These are phyloP conservation scores for Ceratina calcarata DNA, from an alignment of 1,140 invertebrate species.

Conservation along the genomic window DNA sequence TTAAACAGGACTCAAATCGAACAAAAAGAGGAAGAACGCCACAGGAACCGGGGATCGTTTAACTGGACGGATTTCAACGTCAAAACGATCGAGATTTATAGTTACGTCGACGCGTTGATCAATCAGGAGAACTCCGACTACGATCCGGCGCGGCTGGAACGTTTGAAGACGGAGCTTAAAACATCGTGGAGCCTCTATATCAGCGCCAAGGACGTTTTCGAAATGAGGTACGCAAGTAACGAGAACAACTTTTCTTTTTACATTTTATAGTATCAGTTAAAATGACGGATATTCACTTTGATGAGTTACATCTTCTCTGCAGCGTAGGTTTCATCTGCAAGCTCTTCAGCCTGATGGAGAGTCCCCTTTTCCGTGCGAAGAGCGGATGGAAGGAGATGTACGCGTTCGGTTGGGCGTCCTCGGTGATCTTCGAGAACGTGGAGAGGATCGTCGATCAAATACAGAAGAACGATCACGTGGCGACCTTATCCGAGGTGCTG, in stretches of 20 bases:
- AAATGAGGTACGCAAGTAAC: constrained; percentile 68
- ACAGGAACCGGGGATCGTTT: constrained; percentile 48
- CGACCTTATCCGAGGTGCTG: constrained; percentile 55
- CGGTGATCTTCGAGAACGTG: constrained; percentile 66
- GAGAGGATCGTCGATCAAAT: constrained; percentile 71
- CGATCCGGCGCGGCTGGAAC: constrained; percentile 47
- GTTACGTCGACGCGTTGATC: constrained; percentile 68
- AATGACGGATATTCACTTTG: constrained; percentile 23
- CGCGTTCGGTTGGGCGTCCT: constrained; percentile 66
- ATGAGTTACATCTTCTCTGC: constrained; percentile 65
- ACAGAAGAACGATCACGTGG: constrained; percentile 56
- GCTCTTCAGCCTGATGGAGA: constrained; percentile 70
- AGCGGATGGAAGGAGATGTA: constrained; percentile 64
- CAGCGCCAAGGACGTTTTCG: constrained; percentile 57
- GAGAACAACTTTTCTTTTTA: neutral
- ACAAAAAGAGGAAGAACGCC: constrained; percentile 11
- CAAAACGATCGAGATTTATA: constrained; percentile 70
- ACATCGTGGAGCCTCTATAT: constrained; percentile 64
- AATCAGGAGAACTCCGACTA: constrained; percentile 55
- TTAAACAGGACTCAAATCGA: constrained; percentile 62
- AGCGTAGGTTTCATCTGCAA: constrained; percentile 75
- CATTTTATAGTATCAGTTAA: neutral
- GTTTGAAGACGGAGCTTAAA: constrained; percentile 59
- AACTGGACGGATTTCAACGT: constrained; percentile 75
- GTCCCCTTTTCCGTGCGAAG: constrained; percentile 66